Base-by-base conservation (phyloP, 2,888 invertebrate genomes). In the Himalopsyche tibetana region DNA sequence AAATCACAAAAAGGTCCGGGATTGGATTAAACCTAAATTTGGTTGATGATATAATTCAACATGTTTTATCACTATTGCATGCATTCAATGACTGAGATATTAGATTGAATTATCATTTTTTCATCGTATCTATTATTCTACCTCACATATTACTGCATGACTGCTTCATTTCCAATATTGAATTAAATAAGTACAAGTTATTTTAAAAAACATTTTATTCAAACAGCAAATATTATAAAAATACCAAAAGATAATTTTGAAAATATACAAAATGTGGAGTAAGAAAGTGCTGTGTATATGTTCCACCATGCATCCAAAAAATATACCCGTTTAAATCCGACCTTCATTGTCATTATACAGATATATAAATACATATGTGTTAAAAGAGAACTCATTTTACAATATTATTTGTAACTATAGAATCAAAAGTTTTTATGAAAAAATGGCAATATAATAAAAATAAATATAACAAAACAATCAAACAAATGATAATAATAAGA, bases 401-500 rank as follows among this genome's bases (percentile, higher is more conserved):
- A 45, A 2, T 45, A 11, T 45, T 9, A 15, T 15, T 15, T 15
- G 12, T 15, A 15, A 15, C 51, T 51, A 15, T 51, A 15, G 11
- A 63, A 63, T 63, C 3, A 9, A 63, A 28, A 63, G 2, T 51
- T 12, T 2, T 2, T 56, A 56, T 17, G n/a, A 5, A 82, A 51
- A 63, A 83, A 69, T 83, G 69, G 69, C 83, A 69, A 56, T 19
- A 83, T 55, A 55, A 12, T 2, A 55, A 55, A 84, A 82, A 80
- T 17, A 85, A 85, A 55, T 79, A 82, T 56, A 82, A 82, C 63
- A 86, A 80, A 83, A 45, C 45, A 45, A 45, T 40, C 2, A 8
- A 83, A 86, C 79, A 82, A 80, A 82, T 45, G 84, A 80, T 45
- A 83, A 85, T 84, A 82, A 82, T 42, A 74, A 82, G 40, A 80